Evolutionary conservation across 2,888 invertebrate genomes (phyloP).

Genomic region (Ectemnius continuus): DNA sequence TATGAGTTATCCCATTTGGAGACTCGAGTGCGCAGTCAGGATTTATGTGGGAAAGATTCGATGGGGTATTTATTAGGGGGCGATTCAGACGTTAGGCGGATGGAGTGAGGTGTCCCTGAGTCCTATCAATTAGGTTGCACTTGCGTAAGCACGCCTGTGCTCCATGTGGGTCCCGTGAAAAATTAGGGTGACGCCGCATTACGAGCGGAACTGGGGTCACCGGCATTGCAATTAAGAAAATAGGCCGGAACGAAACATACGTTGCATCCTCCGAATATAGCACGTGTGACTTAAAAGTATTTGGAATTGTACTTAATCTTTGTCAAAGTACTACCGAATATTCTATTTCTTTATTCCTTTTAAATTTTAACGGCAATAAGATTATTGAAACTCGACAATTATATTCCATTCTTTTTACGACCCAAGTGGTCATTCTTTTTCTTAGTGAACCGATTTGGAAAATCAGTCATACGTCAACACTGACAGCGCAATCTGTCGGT

Average conservation of each 20-base stretch:
- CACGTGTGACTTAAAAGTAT: too few relatives aligned
- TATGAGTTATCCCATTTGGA: neutral
- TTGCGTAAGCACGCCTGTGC: slow-evolving; percentile 39
- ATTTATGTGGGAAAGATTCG: slow-evolving; percentile 26
- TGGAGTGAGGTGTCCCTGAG: slow-evolving; percentile 41
- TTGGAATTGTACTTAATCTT: too few relatives aligned
- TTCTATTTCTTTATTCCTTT: too few relatives aligned
- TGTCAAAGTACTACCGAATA: too few relatives aligned
- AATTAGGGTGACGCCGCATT: slow-evolving; percentile 35
- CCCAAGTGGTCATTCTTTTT: too few relatives aligned
- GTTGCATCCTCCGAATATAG: neutral
- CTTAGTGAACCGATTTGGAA: too few relatives aligned
- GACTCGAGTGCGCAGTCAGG: slow-evolving; percentile 7
- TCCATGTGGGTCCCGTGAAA: slow-evolving; percentile 31
- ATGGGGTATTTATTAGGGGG: slow-evolving; percentile 28
- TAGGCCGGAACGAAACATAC: slow-evolving; percentile 23
- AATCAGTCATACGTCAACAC: too few relatives aligned
- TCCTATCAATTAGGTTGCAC: slow-evolving; percentile 57
- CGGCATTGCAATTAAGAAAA: slow-evolving; percentile 40
- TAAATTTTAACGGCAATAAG: too few relatives aligned
- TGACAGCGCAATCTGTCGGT: too few relatives aligned
- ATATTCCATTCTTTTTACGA: too few relatives aligned
- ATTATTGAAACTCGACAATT: too few relatives aligned
- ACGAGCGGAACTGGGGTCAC: slow-evolving; percentile 41
- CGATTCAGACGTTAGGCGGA: slow-evolving; percentile 46